Conservation (phyloP, 2,113 vertebrate species). For the Miniopterus natalensis region DNA sequence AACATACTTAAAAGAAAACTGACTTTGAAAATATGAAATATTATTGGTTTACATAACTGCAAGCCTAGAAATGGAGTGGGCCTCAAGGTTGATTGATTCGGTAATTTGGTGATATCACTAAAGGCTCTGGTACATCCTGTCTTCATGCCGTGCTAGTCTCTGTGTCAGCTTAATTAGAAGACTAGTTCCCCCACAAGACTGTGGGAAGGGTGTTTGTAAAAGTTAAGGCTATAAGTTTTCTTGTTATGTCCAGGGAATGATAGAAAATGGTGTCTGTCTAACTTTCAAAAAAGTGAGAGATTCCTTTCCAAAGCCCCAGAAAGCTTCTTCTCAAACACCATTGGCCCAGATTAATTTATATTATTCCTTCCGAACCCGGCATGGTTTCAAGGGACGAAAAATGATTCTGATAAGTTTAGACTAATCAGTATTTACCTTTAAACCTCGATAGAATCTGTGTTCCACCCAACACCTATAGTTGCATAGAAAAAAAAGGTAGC, state of each 20-base stretch:
- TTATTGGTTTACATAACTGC: background rate
- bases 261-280: background rate
- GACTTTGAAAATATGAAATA: background rate
- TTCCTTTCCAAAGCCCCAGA: background rate
- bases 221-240: background rate
- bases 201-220: background rate
- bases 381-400: background rate
- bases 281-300: background rate
- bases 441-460: background rate
- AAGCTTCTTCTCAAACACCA: background rate
- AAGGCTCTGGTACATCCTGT: background rate
- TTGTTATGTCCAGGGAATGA: background rate
- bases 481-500: background rate
- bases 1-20: too few relatives aligned
- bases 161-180: background rate
- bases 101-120: background rate
- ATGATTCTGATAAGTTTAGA: background rate
- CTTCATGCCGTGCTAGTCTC: background rate
- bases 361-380: background rate
- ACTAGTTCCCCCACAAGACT: background rate
- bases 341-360: background rate
- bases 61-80: background rate
- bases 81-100: background rate
- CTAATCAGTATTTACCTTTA: background rate
- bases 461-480: background rate